Evolutionary conservation across 64 coral and sea anemone genomes (phyloP), one percentile per base, ranked within the genome.

Genomic region (Stylophora pistillata): DNA sequence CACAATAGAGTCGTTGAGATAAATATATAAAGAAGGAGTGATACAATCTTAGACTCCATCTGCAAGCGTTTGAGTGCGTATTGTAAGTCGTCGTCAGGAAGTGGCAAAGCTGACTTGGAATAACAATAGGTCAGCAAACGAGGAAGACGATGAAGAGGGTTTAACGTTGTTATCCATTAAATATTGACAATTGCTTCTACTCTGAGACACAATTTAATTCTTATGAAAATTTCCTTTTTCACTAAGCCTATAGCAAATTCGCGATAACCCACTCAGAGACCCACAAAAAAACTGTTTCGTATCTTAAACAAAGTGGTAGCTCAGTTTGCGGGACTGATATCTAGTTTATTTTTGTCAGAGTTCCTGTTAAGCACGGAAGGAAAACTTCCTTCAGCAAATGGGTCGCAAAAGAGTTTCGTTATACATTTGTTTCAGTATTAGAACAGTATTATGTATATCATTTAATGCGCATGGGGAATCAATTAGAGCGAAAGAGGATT

Each of bases 321-420:
- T 7, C 6, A n/a, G 64, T 68, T n/a, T 68, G 20, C 23, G 23
- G 64, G 23, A 21, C 64, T 25, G 25, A 28, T 68, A 53, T 37
- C 18, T 21, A 21, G 31, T 47, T 47, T 47, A 47, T 7, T 47
- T 47, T 47, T 47, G 37, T 47, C 37, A 31, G 28, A 59, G 29
- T 79, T 60, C 56, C 55, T 58, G 77, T 56, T 56, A 26, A 2
- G 64, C 26, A 68, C 20, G 12, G n/a, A 68, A 6, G 26, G 20
- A 5, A 27, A 68, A 68, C 77, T 79, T 79, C 77, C 77, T 79
- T 79, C 77, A 79, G 77, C 77, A 79, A n/a, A 7, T 31, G 55
- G 20, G 54, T 12, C 12, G 59, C 30, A 27, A 25, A 59, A 56
- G 15, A 32, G 73, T 75, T 32, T 52, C 16, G 4, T 32, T 10